These are phyloP conservation scores for Phodopus roborovskii DNA, from an alignment of 2,113 vertebrate species.

Conservation along the genomic window DNA sequence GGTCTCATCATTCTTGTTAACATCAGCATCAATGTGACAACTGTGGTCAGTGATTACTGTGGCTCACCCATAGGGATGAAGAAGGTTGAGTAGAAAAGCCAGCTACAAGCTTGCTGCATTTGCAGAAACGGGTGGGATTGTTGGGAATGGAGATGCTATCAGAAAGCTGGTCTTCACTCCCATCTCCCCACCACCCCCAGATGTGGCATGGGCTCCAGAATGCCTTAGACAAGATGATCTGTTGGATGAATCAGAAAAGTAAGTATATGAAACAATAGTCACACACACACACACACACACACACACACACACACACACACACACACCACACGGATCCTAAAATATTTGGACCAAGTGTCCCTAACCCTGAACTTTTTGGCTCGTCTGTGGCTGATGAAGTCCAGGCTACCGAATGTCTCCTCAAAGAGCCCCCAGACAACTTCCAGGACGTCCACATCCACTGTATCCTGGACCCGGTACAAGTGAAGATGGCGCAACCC, in stretches of 20 bases:
- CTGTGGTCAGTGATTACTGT: constrained; percentile 65
- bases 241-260: constrained; percentile 62
- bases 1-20: constrained; percentile 74
- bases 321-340: background rate
- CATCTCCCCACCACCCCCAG: constrained; percentile 33
- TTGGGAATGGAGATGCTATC: background rate
- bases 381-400: constrained; percentile 30
- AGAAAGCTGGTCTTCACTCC: constrained; percentile 6
- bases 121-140: background rate
- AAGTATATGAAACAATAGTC: constrained; percentile 46
- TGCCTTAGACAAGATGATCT: constrained; percentile 59
- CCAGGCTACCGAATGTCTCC: background rate
- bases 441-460: constrained; percentile 65
- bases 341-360: background rate
- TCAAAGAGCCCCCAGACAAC: background rate
- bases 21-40: constrained; percentile 68
- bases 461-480: constrained; percentile 76
- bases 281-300: background rate
- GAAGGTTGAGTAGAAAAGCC: background rate
- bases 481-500: constrained; percentile 60
- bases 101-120: background rate
- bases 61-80: background rate
- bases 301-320: too few relatives aligned
- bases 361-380: background rate
- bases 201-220: constrained; percentile 70